phyloP scores from a whole-genome alignment of 2,113 vertebrate genomes.

The Tychaedon coryphoeus region DNA sequence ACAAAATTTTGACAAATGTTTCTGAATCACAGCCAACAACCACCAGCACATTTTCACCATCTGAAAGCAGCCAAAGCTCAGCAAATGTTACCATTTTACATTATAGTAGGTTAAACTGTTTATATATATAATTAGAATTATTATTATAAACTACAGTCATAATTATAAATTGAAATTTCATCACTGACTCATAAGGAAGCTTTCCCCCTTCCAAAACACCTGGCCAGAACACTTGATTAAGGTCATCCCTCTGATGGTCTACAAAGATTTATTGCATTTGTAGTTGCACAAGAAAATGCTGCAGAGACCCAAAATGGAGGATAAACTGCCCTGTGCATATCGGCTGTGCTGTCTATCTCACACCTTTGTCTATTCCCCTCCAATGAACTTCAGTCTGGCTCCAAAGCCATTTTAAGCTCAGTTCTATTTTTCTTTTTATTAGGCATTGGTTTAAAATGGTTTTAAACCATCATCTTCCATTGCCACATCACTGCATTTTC shows the following conservation, averaged over 20 bases:
- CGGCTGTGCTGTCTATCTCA: neutral
- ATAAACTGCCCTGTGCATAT: neutral
- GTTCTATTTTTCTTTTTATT: neutral
- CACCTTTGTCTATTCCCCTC: neutral
- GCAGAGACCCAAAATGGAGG: neutral
- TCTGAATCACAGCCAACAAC: conserved; percentile 49
- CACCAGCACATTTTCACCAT: conserved; percentile 60
- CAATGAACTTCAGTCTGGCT: neutral
- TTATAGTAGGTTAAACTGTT: conserved; percentile 47
- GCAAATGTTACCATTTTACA: conserved; percentile 45
- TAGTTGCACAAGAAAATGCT: neutral
- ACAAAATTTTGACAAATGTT: conserved; percentile 42
- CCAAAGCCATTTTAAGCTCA: neutral
- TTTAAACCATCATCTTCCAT: neutral
- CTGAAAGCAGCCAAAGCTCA: conserved; percentile 56
- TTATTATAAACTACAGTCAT: conserved; percentile 43
- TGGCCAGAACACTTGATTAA: neutral
- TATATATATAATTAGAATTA: conserved; percentile 52
- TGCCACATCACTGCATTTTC: neutral
- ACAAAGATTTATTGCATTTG: neutral
- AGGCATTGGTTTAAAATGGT: neutral
- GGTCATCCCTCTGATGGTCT: neutral
- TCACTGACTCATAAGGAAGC: neutral
- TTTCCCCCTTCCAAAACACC: neutral
- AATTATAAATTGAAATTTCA: neutral